Percentiles rank a stretch among this genome's conserved stretches.
phyloP scores from a whole-genome alignment of 2,113 vertebrate species.

The Melanocharis versteri region DNA sequence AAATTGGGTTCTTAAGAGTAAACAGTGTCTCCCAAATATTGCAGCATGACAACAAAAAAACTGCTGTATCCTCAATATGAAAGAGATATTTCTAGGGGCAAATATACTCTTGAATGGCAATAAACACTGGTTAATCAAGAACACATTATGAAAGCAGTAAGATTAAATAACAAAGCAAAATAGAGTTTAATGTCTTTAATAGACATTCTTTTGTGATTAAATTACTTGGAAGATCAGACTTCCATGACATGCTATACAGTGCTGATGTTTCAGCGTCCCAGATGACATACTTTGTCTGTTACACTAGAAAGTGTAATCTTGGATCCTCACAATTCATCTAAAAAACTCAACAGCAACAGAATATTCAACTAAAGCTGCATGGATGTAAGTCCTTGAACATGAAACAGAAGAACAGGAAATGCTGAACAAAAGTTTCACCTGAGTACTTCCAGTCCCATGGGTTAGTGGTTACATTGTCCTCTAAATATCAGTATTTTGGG shows the following conservation, averaged over 20 bases:
- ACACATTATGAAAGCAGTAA: not conserved
- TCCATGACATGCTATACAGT: not conserved
- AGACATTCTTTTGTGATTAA: not conserved
- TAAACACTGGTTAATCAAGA: not conserved
- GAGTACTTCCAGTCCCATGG: not conserved
- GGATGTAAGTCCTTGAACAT: not conserved
- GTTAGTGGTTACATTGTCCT: not conserved
- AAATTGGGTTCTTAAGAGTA: not conserved
- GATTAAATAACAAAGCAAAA: conserved; percentile 14
- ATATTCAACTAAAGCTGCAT: not conserved
- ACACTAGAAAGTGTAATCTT: not conserved
- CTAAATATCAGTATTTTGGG: not conserved
- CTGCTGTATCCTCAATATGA: not conserved
- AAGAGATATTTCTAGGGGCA: not conserved
- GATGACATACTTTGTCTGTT: not conserved
- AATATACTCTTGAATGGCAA: not conserved
- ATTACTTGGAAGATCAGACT: not conserved
- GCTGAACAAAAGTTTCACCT: not conserved
- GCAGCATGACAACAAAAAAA: not conserved
- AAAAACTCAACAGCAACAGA: not conserved
- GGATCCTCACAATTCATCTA: not conserved
- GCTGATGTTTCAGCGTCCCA: not conserved
- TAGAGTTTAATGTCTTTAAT: not conserved
- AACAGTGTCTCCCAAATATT: not conserved
- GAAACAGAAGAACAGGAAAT: not conserved